A percentile compares a stretch with the other conserved stretches of the same genome.
phyloP scores from a whole-genome alignment of 2,797 vertebrate species.

The Gymnoscopelus braueri region DNA sequence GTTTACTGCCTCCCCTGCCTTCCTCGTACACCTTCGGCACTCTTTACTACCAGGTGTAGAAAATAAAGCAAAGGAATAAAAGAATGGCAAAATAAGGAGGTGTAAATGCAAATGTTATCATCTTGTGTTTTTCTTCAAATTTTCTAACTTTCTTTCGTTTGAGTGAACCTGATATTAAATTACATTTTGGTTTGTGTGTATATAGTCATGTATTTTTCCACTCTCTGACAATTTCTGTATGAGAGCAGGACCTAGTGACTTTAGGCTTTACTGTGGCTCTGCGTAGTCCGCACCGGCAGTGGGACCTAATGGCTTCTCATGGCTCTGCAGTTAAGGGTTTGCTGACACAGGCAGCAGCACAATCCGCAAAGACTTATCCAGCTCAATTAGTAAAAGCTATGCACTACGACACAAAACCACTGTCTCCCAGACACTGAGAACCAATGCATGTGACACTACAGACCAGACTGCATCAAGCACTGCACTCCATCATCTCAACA shows the following conservation, averaged over 20 bases:
- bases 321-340: constrained; percentile 48
- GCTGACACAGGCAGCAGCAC: constrained; percentile 58
- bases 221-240: too few species aligned
- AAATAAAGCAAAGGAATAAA: constrained; percentile 39
- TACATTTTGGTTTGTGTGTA: too few species aligned
- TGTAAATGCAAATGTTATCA: constrained; percentile 29
- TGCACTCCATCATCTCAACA: constrained; percentile 7
- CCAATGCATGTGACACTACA: constrained; percentile 41
- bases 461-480: constrained; percentile 6
- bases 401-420: constrained; percentile 51
- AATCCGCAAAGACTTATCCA: constrained; percentile 52
- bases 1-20: constrained; percentile 40
- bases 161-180: too few species aligned
- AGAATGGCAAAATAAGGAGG: constrained; percentile 25
- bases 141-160: too few species aligned
- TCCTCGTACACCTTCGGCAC: constrained; percentile 30
- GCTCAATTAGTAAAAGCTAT: constrained; percentile 53
- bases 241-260: too few species aligned
- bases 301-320: constrained; percentile 16
- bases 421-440: constrained; percentile 48
- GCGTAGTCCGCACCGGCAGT: constrained; percentile 12
- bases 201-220: too few species aligned
- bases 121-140: too few species aligned
- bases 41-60: constrained; percentile 30
- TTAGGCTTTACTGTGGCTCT: too few species aligned